Base-by-base conservation (phyloP, 2,888 invertebrate species). In the Electrophaes corylata region DNA sequence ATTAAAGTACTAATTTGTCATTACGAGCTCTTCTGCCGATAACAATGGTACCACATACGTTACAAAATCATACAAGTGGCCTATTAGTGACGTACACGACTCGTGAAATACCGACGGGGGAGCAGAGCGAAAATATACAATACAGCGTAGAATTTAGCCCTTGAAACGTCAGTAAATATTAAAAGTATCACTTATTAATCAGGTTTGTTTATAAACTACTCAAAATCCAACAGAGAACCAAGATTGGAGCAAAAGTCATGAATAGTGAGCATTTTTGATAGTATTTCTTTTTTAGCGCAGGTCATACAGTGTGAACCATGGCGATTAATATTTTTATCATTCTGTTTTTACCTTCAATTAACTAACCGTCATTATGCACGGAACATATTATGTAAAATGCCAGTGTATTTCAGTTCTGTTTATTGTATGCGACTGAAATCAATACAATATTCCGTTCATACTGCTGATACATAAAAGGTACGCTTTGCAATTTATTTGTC, bases 21-120 rank as follows among this genome's bases (percentile, higher is more conserved):
- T 60, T 50, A 51, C 51, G 47, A 47, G 55, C 51, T 51, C 19
- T 20, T 52, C 51, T 55, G 60, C 51, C 55, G 55, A 60, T 70
- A 65, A 69, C 71, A 70, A 77, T 70, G 69, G 68, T 71, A 69
- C 66, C 70, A 70, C 66, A 70, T 63, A 57, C 67, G 62, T 75
- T 73, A 72, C 75, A 72, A 75, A 72, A 72, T 71, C 64, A 63
- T 71, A 87, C 88, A 87, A 88, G 88, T 81, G 77, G 79, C 89
- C 87, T 88, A 84, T 88, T 88, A 88, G 82, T 73, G 73, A 65
- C 67, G 68, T 75, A 84, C 84, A 76, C 76, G 83, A 63, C 62
- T 60, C 64, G 64, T 56, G 62, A 57, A 51, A 60, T 55, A 51
- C 51, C 45, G 44, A 26, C 46, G 57, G 67, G 67, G 69, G 70